Evolutionary conservation across 2,113 vertebrate genomes (phyloP), one percentile per base, ranked within the genome.

Genomic region (Phylloscopus trochilus): DNA sequence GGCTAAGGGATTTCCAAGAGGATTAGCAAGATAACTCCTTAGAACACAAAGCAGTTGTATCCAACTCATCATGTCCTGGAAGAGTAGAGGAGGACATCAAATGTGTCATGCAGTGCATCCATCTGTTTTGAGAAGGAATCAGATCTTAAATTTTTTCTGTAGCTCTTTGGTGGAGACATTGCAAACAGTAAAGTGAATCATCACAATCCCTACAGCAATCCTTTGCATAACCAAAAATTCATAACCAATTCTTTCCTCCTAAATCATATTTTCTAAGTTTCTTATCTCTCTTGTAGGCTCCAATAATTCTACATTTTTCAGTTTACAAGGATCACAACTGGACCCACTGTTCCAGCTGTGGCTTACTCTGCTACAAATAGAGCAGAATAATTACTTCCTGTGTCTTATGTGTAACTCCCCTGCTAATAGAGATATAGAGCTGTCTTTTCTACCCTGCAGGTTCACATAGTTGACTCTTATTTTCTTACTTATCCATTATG

Each of bases 41-140:
- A 77, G 67, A 92, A 73, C 15, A 22, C 41, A 58, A 31, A 43
- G 37, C 1, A 4, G 37, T 79, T 59, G 13, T 41, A 51, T 86
- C 63, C 13, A 0, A 47, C 23, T 46, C 15, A 9, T 53, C 1
- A 0, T 80, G 18, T 17, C 21, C 43, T 60, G 56, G 35, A 73
- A 67, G 35, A 7, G 28, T 21, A 83, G n/a, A 73, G 41, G 20
- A 82, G 27, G 6, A 43, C 66, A 37, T 69, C 41, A 67, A 84
- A 78, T 43, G 27, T 53, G 30, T 28, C 26, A n/a, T 41, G 8
- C 15, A 43, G 31, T 46, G 62, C 31, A 41, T 66, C 23, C 31
- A 24, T 76, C 47, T 66, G 46, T 24, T 3, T 1, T 43, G 37
- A 15, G 18, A 28, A 64, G 14, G 28, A 83, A 69, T 66, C 46